These are phyloP conservation scores for Crotalus horridus DNA, from an alignment of 2,113 vertebrate species.

Conservation along the genomic window DNA sequence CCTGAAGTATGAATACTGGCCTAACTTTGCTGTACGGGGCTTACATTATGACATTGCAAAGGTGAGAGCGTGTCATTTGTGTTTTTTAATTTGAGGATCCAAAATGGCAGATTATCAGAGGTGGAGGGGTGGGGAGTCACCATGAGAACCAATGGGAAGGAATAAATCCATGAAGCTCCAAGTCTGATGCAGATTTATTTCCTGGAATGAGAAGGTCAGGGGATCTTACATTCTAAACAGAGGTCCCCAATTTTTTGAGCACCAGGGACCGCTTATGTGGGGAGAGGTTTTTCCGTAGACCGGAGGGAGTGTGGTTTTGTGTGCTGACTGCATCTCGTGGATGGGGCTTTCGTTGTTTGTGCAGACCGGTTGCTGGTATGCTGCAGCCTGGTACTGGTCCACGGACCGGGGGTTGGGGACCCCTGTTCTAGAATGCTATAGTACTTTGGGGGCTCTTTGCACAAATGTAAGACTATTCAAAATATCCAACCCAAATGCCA, in stretches of 20 bases:
- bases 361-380: too few relatives aligned
- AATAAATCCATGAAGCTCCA: neutral
- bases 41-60: conserved; percentile 86
- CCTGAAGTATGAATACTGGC: conserved; percentile 75
- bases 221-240: neutral
- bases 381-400: too few relatives aligned
- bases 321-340: too few relatives aligned
- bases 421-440: neutral
- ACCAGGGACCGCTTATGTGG: too few relatives aligned
- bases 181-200: neutral
- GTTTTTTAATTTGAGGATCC: neutral
- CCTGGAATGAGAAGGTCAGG: neutral
- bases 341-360: too few relatives aligned
- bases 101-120: neutral
- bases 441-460: neutral
- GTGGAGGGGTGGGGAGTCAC: neutral
- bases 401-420: too few relatives aligned
- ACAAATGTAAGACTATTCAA: neutral
- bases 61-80: conserved; percentile 54
- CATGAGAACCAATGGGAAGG: neutral
- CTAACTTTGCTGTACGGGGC: conserved; percentile 77
- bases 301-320: too few relatives aligned
- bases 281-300: too few relatives aligned
- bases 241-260: too few relatives aligned
- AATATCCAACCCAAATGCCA: neutral